phyloP scores from a whole-genome alignment of 1,140 invertebrate genomes.

The Solenopsis fugax region DNA sequence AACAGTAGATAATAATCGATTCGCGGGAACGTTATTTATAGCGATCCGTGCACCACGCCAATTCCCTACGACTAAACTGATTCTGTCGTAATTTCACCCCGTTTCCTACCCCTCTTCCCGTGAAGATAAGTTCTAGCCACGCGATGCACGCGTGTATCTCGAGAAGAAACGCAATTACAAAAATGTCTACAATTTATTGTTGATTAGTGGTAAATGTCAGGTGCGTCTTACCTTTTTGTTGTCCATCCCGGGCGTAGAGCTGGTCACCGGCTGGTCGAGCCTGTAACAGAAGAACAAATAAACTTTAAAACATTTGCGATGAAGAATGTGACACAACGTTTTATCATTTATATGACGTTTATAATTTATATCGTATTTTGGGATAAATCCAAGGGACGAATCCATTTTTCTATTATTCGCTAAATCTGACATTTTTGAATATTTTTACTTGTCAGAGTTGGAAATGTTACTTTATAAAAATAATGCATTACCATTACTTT shows the following conservation, averaged over 20 bases:
- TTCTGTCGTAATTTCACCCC: conserved; percentile 1
- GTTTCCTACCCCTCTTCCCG: too few species aligned
- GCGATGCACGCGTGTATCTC: not conserved
- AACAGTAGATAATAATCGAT: conserved; percentile 59
- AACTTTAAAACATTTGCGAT: not conserved
- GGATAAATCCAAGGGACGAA: not conserved
- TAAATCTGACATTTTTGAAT: not conserved
- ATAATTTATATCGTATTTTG: not conserved
- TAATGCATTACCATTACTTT: too few species aligned
- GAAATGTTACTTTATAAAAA: too few species aligned
- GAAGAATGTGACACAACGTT: not conserved
- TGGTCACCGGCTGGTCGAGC: conserved; percentile 90
- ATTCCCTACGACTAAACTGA: not conserved
- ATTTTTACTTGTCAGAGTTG: not conserved
- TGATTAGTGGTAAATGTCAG: not conserved
- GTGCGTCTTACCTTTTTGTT: conserved; percentile 88
- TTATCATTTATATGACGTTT: not conserved
- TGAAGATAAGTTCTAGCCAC: not conserved
- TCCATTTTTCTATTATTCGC: not conserved
- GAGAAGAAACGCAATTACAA: not conserved
- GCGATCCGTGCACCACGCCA: not conserved
- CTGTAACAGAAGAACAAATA: conserved; percentile 85
- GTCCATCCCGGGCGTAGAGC: conserved; percentile 89
- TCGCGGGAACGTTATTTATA: conserved; percentile 27
- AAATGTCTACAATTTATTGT: not conserved